A percentile compares a stretch with the other conserved stretches of the same genome.
Conservation (phyloP, 2,888 invertebrate genomes). For the Rhodophaea formosa region DNA sequence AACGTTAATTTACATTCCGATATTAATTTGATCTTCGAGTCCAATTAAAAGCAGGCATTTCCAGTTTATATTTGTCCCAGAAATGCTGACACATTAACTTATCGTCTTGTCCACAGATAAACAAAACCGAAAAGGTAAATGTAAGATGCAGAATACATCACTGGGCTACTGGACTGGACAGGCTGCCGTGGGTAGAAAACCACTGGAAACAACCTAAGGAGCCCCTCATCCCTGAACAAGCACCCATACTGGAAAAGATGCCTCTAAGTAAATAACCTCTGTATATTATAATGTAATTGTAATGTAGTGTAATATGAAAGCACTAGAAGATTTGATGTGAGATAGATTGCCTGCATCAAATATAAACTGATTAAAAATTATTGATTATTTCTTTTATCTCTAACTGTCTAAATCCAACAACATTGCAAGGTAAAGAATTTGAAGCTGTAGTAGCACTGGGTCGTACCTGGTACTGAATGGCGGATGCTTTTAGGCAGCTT, state of each 20-base stretch:
- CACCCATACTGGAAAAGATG: slow-evolving; percentile 58
- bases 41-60: too few relatives aligned
- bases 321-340: neutral
- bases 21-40: too few relatives aligned
- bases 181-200: slow-evolving; percentile 70
- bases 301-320: neutral
- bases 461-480: too few relatives aligned
- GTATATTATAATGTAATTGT: slow-evolving; percentile 5
- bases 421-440: too few relatives aligned
- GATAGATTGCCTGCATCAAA: neutral
- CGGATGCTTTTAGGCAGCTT: too few relatives aligned
- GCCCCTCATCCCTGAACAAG: slow-evolving; percentile 81
- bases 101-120: slow-evolving; percentile 78
- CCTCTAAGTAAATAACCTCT: slow-evolving; percentile 42
- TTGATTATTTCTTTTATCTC: neutral
- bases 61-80: too few relatives aligned
- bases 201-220: slow-evolving; percentile 81
- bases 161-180: slow-evolving; percentile 85
- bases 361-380: neutral
- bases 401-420: too few relatives aligned
- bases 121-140: slow-evolving; percentile 85
- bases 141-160: slow-evolving; percentile 90
- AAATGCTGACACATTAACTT: too few relatives aligned
- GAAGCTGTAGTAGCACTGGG: too few relatives aligned
- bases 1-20: too few relatives aligned